A percentile compares a stretch with the other conserved stretches of the same genome.
These are phyloP conservation scores for Orius laevigatus DNA, from an alignment of 1,140 invertebrate species.

Conservation along the genomic window DNA sequence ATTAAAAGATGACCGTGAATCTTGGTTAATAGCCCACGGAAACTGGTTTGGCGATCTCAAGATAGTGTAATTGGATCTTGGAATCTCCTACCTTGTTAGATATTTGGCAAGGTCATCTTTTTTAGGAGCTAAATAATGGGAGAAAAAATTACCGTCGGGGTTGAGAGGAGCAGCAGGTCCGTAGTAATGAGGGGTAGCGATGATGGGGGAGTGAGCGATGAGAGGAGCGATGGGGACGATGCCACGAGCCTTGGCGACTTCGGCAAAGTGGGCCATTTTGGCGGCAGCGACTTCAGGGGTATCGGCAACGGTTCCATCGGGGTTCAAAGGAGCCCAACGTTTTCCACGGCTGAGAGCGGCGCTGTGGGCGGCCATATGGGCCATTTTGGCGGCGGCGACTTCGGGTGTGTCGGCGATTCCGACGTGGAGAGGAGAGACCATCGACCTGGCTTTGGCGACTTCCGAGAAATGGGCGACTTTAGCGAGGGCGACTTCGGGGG, in stretches of 20 bases:
- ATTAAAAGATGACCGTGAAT: too few species aligned
- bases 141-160: slow-evolving; percentile 24
- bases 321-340: slow-evolving; percentile 22
- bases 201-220: slow-evolving; percentile 1
- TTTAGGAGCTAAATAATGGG: too few species aligned
- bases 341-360: slow-evolving; percentile 22
- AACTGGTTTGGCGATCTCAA: too few species aligned
- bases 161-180: slow-evolving; percentile 20
- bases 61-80: too few species aligned
- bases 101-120: too few species aligned
- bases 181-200: slow-evolving; percentile 17
- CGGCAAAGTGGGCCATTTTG: slow-evolving; percentile 20
- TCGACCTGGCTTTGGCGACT: slow-evolving; percentile 33
- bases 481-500: slow-evolving; percentile 33
- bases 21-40: too few species aligned
- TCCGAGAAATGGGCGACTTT: slow-evolving; percentile 32
- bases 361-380: slow-evolving; percentile 28
- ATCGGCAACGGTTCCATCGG: slow-evolving; percentile 28
- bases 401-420: slow-evolving; percentile 38
- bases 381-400: slow-evolving; percentile 38
- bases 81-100: too few species aligned
- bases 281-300: slow-evolving; percentile 21
- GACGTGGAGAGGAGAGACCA: slow-evolving; percentile 24
- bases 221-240: slow-evolving; percentile 20
- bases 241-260: slow-evolving; percentile 30